phyloP scores from a whole-genome alignment of 2,797 vertebrate genomes.

The Cyprinodon diabolis region DNA sequence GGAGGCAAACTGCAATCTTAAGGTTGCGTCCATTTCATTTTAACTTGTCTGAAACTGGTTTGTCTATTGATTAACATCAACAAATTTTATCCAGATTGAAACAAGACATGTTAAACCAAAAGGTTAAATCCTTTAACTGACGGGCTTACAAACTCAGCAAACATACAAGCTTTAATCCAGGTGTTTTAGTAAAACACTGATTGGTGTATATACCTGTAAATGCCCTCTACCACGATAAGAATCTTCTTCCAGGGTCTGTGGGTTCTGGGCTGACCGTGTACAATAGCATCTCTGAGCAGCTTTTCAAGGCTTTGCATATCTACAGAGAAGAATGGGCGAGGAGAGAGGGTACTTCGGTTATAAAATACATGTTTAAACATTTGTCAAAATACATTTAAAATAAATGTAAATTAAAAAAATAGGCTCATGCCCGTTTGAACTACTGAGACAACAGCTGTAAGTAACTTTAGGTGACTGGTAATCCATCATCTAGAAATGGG shows the following conservation, averaged over 20 bases:
- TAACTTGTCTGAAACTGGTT: background rate
- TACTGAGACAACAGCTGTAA: too few relatives aligned
- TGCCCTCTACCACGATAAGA: slow-evolving; percentile 95
- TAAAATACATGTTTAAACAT: background rate
- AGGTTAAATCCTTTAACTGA: too few relatives aligned
- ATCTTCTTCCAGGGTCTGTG: slow-evolving; percentile 98
- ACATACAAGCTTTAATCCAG: too few relatives aligned
- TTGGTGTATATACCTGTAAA: slow-evolving; percentile 88
- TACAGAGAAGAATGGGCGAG: slow-evolving; percentile 45
- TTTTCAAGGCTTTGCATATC: slow-evolving; percentile 99
- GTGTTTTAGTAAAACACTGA: background rate
- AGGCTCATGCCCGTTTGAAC: slow-evolving; percentile 1
- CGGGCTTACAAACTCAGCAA: background rate
- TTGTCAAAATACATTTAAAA: too few relatives aligned
- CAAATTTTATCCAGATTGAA: background rate
- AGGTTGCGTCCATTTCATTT: background rate
- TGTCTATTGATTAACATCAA: background rate
- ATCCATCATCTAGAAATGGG: too few relatives aligned
- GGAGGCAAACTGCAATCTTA: background rate
- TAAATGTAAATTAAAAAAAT: too few relatives aligned
- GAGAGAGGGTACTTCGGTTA: too few relatives aligned
- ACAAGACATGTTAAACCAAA: background rate
- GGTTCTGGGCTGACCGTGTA: slow-evolving; percentile 94
- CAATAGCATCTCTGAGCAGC: slow-evolving; percentile 94
- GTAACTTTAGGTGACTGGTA: too few relatives aligned